Evolutionary conservation across 1,140 invertebrate species (phyloP).

Genomic region (Drosophila hydei): DNA sequence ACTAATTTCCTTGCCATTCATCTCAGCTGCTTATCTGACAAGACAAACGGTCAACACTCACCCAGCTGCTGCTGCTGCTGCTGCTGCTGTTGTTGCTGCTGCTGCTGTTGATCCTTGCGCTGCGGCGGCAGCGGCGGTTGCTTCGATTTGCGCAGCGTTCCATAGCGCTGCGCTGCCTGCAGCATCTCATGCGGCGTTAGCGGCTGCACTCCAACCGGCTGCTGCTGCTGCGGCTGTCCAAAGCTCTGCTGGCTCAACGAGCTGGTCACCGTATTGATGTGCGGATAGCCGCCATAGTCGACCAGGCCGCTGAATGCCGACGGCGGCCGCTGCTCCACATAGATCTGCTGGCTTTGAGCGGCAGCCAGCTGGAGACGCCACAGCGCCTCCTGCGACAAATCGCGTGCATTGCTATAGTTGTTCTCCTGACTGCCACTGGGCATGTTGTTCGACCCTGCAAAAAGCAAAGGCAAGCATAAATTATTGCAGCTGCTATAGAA

Average conservation of each 20-base stretch:
- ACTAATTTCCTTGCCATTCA: constrained; percentile 70
- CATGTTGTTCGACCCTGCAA: constrained; percentile 66
- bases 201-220: constrained; percentile 14
- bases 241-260: constrained; percentile 76
- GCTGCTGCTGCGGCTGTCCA: constrained; percentile 30
- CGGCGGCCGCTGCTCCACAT: constrained; percentile 77
- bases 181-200: constrained; percentile 67
- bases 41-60: constrained; percentile 23
- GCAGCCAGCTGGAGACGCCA: constrained; percentile 95
- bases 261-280: constrained; percentile 74
- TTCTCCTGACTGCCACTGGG: constrained; percentile 86
- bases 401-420: constrained; percentile 95
- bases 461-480: constrained; percentile 1
- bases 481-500: constrained; percentile 7
- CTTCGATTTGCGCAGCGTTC: constrained; percentile 71
- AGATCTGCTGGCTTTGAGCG: constrained; percentile 85
- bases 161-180: constrained; percentile 76
- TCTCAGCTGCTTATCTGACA: constrained; percentile 17
- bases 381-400: constrained; percentile 93
- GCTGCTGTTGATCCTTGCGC: constrained; percentile 62
- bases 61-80: constrained; percentile 53
- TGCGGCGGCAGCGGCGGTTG: constrained; percentile 68
- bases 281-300: constrained; percentile 76
- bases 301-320: constrained; percentile 75
- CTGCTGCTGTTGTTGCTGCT: constrained; percentile 46